phyloP scores from a whole-genome alignment of 2,797 vertebrate species.

The Pelodytes ibericus region DNA sequence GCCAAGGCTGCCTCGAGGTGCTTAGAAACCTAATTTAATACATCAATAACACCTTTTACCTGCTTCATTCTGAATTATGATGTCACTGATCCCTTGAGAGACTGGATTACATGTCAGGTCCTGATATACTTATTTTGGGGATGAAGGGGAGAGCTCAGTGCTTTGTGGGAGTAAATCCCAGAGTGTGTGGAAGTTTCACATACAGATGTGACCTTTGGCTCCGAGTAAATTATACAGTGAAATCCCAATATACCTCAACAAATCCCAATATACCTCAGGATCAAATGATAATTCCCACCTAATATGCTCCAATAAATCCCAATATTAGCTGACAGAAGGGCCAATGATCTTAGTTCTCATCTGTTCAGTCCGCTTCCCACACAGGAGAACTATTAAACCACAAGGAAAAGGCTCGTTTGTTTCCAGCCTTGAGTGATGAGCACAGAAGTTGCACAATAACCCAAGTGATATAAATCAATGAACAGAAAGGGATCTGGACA shows the following conservation, averaged over 20 bases:
- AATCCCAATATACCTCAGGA: neutral
- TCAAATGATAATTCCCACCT: neutral
- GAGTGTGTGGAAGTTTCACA: conserved; percentile 4
- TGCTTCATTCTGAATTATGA: conserved; percentile 11
- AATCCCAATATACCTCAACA: conserved; percentile 6
- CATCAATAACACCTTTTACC: neutral
- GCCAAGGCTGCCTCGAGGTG: neutral
- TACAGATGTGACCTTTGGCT: conserved; percentile 49
- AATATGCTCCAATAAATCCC: neutral
- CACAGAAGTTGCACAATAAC: neutral
- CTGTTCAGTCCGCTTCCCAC: conserved; percentile 8
- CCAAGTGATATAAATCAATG: neutral
- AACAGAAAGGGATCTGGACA: conserved; percentile 2
- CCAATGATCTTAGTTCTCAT: conserved; percentile 11
- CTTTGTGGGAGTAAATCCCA: conserved; percentile 9
- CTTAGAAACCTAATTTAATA: neutral
- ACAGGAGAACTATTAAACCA: neutral
- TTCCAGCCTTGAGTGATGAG: conserved; percentile 18
- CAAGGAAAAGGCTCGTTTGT: neutral
- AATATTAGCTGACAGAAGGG: conserved; percentile 13
- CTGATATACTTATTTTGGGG: conserved; percentile 1
- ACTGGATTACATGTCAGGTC: conserved; percentile 13
- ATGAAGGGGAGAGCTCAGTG: neutral
- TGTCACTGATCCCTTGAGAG: neutral
- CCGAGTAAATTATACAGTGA: neutral